phyloP scores from a whole-genome alignment of 2,888 invertebrate species.

The Myopa testacea region DNA sequence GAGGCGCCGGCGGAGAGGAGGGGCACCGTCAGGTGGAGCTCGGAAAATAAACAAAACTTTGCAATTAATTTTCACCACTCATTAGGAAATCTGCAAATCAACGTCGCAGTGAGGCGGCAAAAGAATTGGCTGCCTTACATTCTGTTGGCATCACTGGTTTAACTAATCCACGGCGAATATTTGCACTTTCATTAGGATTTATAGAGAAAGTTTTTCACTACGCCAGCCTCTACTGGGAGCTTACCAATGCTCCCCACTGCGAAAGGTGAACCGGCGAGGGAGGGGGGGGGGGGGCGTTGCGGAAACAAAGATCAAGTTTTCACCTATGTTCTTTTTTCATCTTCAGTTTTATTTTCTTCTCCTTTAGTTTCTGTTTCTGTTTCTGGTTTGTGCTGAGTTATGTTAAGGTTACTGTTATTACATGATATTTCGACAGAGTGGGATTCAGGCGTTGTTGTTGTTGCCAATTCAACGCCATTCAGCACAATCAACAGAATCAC shows the following conservation, averaged over 20 bases:
- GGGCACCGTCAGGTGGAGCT: neutral
- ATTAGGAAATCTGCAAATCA: conserved; percentile 33
- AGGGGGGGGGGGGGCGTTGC: neutral
- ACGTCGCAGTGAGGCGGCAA: conserved; percentile 2
- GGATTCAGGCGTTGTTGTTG: neutral
- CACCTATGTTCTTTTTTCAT: conserved; percentile 13
- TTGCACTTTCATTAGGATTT: conserved; percentile 38
- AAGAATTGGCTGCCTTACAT: neutral
- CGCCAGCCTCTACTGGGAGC: neutral
- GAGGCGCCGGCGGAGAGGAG: neutral
- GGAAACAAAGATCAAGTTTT: conserved; percentile 29
- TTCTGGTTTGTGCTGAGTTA: conserved; percentile 5
- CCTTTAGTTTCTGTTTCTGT: conserved; percentile 11
- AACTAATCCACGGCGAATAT: conserved; percentile 33
- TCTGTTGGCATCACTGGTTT: conserved; percentile 12
- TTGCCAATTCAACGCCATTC: conserved; percentile 28
- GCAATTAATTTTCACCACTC: conserved; percentile 30
- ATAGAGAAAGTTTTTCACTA: conserved; percentile 32
- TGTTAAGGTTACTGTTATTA: conserved; percentile 32
- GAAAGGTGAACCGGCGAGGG: neutral
- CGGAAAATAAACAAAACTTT: conserved; percentile 24
- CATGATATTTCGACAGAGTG: conserved; percentile 31
- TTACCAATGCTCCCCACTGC: conserved; percentile 3
- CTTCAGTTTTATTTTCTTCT: neutral
- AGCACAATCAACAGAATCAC: conserved; percentile 33